Conservation (phyloP, 2,113 vertebrate species). For the Sardina pilchardus region DNA sequence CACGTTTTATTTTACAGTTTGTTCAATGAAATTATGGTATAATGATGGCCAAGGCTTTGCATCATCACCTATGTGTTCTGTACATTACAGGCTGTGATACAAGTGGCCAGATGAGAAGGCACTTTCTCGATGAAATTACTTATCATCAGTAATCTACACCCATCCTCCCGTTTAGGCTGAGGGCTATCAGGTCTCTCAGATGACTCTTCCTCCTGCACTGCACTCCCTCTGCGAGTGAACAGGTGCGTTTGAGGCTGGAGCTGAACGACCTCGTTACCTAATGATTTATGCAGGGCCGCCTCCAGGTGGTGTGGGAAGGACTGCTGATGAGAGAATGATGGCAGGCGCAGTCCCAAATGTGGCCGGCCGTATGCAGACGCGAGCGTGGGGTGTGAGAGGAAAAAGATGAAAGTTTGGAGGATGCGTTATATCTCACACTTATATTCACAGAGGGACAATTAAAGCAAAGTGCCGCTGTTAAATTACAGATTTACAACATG, state of each 20-base stretch:
- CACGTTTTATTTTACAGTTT: too few relatives aligned
- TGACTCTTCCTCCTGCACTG: not conserved
- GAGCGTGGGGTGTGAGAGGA: not conserved
- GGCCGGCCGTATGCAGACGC: not conserved
- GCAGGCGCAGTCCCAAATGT: not conserved
- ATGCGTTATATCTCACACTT: not conserved
- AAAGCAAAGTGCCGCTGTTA: not conserved
- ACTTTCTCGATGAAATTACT: not conserved
- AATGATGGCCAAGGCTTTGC: not conserved
- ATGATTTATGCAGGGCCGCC: not conserved
- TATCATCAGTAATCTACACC: conserved; percentile 2
- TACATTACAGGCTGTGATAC: not conserved
- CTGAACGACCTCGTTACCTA: not conserved
- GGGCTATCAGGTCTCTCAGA: not conserved
- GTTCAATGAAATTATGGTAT: not conserved
- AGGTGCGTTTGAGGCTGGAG: not conserved
- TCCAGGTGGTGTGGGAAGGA: not conserved
- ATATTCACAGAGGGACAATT: not conserved
- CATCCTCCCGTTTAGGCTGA: not conserved
- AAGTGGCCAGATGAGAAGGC: not conserved
- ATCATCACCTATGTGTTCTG: not conserved
- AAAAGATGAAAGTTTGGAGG: not conserved
- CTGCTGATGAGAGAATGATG: not conserved
- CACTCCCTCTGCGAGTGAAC: not conserved
- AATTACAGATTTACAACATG: not conserved